Evolutionary conservation across 1,140 invertebrate genomes (phyloP), one percentile per base, ranked within the genome.

Genomic region (Aphidius ervi): DNA sequence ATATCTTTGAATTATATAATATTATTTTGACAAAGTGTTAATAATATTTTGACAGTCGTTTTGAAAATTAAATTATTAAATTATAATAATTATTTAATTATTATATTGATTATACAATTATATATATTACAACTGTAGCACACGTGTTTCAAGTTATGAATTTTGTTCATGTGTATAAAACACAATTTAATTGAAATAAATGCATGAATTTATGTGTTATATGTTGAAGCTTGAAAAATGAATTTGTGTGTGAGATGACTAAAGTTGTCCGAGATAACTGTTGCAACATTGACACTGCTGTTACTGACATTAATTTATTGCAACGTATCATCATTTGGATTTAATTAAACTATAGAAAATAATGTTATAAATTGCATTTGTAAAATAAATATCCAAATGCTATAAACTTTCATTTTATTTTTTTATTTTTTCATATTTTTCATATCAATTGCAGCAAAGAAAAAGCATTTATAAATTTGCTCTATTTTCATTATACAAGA

Each of bases 341-440:
- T 74, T 74, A 74, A 74, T 74, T 74, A 74, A 74, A 70, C 70
- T 70, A 74, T 74, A 31, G 23, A 31, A 31, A 31, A 31, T 74
- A 72, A 70, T 69, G 67, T 65, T 65, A 67, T 67, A 69, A 70
- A 68, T 68, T 31, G 23, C 23, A 31, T 31, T 31, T 2, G 4
- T 31, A 31, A 31, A 31, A 31, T 31, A 31, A 31, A 31, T 31
- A 31, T 31, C 2, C 23, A 31, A 31, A 31, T 31, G 2, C 23
- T 31, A 31, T 31, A 3, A 31, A 31, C 2, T 31, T 31, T 31
- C 23, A 31, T 31, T 31, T 31, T 3, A 3, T 31, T 47, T 9
- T 23, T 54, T 46, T n/a, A 40, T 45, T 20, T 40, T 46, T 60
- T 45, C 40, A 46, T 42, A 7, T 54, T 54, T 41, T 54, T 52